phyloP scores from a whole-genome alignment of 2,888 invertebrate genomes.

The Drosophila picticornis region DNA sequence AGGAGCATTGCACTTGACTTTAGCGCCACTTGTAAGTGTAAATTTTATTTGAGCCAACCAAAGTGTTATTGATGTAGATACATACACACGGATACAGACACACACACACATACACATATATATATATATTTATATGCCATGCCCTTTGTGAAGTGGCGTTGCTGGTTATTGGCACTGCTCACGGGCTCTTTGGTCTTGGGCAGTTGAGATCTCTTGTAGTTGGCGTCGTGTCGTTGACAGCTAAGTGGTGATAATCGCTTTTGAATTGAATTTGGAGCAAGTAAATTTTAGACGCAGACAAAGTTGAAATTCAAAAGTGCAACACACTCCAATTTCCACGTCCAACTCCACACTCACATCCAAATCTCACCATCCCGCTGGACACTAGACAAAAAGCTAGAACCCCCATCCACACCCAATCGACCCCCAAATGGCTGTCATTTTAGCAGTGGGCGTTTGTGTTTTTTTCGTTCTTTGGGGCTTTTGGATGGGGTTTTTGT shows the following conservation, averaged over 20 bases:
- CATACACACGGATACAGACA: slow-evolving; percentile 19
- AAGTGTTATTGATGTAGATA: slow-evolving; percentile 61
- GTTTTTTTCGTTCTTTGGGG: slow-evolving; percentile 17
- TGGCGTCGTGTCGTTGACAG: slow-evolving; percentile 79
- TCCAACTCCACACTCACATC: slow-evolving; percentile 2
- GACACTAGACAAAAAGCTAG: slow-evolving; percentile 51
- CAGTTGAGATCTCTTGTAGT: slow-evolving; percentile 45
- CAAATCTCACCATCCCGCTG: slow-evolving; percentile 24
- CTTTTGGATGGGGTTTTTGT: slow-evolving; percentile 45
- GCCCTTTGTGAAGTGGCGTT: slow-evolving; percentile 60
- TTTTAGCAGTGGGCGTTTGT: slow-evolving; percentile 21
- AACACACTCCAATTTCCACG: slow-evolving; percentile 48
- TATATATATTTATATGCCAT: slow-evolving; percentile 20
- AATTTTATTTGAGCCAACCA: slow-evolving; percentile 69
- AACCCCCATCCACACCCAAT: background rate
- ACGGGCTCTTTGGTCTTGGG: slow-evolving; percentile 14
- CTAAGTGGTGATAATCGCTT: slow-evolving; percentile 80
- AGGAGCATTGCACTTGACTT: slow-evolving; percentile 69
- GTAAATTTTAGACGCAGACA: slow-evolving; percentile 69
- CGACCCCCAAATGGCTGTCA: slow-evolving; percentile 1
- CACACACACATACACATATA: slow-evolving; percentile 10
- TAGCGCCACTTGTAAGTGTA: slow-evolving; percentile 80
- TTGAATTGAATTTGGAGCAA: slow-evolving; percentile 77
- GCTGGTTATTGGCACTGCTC: slow-evolving; percentile 59
- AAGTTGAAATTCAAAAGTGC: slow-evolving; percentile 76